These are phyloP conservation scores for Peromyscus attwateri DNA, from an alignment of 2,797 vertebrate species.

Conservation along the genomic window DNA sequence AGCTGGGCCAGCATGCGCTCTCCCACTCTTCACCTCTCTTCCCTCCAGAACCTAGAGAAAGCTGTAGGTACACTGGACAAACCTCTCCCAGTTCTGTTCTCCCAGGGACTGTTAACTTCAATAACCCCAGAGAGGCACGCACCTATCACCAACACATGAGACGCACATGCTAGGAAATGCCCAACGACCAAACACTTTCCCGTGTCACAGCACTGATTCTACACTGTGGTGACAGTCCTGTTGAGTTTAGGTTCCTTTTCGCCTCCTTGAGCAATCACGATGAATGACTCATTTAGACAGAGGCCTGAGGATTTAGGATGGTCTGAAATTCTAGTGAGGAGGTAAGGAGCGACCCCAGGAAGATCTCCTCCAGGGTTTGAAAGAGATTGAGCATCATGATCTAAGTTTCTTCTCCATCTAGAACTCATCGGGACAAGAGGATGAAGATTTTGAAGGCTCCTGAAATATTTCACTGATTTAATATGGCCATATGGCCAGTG, in stretches of 20 bases:
- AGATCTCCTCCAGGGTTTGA: neutral
- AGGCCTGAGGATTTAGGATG: neutral
- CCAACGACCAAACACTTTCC: constrained; percentile 31
- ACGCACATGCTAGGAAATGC: constrained; percentile 69
- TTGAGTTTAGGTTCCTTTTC: constrained; percentile 62
- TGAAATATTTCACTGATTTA: constrained; percentile 53
- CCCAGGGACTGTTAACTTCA: neutral
- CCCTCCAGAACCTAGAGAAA: neutral
- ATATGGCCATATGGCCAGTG: neutral
- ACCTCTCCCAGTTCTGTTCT: constrained; percentile 39
- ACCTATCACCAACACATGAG: constrained; percentile 42
- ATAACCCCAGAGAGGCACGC: neutral
- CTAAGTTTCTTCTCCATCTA: neutral
- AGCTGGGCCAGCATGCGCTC: neutral
- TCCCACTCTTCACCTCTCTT: neutral
- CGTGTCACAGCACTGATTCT: constrained; percentile 26
- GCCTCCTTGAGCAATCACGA: constrained; percentile 43
- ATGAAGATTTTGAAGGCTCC: constrained; percentile 29
- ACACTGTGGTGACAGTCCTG: constrained; percentile 39
- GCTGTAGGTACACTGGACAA: neutral
- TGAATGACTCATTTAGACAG: constrained; percentile 49
- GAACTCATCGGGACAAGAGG: neutral
- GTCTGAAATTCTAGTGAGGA: neutral
- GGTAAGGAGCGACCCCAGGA: neutral
- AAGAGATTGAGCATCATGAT: neutral